These are phyloP conservation scores for Nerophis ophidion DNA, from an alignment of 2,113 vertebrate species.

Conservation along the genomic window DNA sequence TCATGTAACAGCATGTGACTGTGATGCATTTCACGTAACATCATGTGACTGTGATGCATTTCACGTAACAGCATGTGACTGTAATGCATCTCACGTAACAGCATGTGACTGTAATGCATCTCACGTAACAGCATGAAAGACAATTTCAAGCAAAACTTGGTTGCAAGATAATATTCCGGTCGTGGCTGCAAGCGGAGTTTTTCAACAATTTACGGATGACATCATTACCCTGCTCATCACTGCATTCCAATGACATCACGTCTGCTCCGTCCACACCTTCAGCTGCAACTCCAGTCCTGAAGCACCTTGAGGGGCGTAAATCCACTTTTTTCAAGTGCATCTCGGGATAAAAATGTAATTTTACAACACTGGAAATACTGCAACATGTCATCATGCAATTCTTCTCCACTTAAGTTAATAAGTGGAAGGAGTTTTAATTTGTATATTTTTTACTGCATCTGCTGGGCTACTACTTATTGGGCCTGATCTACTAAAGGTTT, in stretches of 20 bases:
- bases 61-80: not conserved
- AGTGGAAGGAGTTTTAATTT: slow-evolving; percentile 24
- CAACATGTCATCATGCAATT: slow-evolving; percentile 8
- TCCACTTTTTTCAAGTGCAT: slow-evolving; percentile 28
- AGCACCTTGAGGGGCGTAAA: slow-evolving; percentile 23
- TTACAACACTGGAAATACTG: slow-evolving; percentile 13
- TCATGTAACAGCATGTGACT: not conserved
- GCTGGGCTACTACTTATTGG: slow-evolving; percentile 53
- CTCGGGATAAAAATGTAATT: no score
- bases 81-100: slow-evolving; percentile 1
- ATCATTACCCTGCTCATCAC: slow-evolving; percentile 39
- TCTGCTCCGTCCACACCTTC: slow-evolving; percentile 20
- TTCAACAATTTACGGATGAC: slow-evolving; percentile 32
- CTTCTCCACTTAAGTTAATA: slow-evolving; percentile 33
- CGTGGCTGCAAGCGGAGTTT: slow-evolving; percentile 10
- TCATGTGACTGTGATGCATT: not conserved
- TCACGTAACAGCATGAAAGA: slow-evolving; percentile 8
- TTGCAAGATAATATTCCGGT: slow-evolving; percentile 13
- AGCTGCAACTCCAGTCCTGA: slow-evolving; percentile 14
- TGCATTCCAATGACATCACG: slow-evolving; percentile 40
- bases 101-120: not conserved
- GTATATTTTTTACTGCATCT: slow-evolving; percentile 31
- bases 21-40: slow-evolving; percentile 1
- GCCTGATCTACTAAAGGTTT: no score
- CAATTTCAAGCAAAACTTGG: slow-evolving; percentile 5